phyloP scores from a whole-genome alignment of 2,113 vertebrate species.

The Ceyx cyanopectus region DNA sequence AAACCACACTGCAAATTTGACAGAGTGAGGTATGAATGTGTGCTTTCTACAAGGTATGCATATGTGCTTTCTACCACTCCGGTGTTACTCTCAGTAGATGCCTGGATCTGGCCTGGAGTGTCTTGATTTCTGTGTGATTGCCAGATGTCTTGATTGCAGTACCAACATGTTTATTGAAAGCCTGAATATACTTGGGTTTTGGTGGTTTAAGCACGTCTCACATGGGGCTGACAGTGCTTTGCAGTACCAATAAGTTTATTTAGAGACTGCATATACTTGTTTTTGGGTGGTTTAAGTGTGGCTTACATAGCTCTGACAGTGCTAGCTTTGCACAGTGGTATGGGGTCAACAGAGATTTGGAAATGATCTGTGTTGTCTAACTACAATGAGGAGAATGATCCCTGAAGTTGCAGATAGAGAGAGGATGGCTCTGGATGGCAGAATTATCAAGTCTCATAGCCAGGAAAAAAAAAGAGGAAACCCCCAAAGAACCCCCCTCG shows the following conservation, averaged over 20 bases:
- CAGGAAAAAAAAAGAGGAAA: slow-evolving; percentile 16
- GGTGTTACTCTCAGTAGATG: background rate
- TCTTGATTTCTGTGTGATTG: background rate
- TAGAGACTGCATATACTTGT: background rate
- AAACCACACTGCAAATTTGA: background rate
- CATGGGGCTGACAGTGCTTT: background rate
- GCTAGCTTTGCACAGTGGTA: background rate
- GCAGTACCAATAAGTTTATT: background rate
- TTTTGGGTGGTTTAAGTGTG: background rate
- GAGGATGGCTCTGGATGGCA: background rate
- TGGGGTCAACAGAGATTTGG: background rate
- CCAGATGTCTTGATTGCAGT: background rate
- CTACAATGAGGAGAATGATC: background rate
- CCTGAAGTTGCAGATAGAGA: background rate
- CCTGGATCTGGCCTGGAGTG: background rate
- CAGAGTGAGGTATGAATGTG: fast-evolving
- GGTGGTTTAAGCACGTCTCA: background rate
- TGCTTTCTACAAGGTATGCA: background rate
- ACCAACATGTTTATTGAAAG: background rate
- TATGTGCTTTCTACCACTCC: background rate
- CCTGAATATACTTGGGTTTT: fast-evolving
- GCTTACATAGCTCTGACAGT: background rate
- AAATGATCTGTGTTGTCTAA: background rate
- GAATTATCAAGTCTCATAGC: background rate
- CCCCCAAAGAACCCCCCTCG: slow-evolving; percentile 37